Percentiles rank a stretch among this genome's conserved stretches.
phyloP scores from a whole-genome alignment of 2,113 vertebrate genomes.

The Myrmophylax atrothorax region DNA sequence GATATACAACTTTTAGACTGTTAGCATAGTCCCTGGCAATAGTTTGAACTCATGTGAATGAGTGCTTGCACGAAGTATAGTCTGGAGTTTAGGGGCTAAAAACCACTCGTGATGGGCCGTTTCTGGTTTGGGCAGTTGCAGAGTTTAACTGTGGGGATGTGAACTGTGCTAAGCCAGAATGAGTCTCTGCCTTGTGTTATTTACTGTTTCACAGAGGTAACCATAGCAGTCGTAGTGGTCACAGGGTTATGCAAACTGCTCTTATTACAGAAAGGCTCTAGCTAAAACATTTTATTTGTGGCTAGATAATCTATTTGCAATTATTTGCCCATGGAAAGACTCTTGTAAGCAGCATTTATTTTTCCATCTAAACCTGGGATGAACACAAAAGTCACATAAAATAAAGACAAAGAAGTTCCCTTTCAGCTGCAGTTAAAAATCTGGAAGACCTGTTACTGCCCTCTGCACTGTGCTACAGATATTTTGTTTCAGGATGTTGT shows the following conservation, averaged over 20 bases:
- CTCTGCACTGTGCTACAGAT: not conserved
- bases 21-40: not conserved
- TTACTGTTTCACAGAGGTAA: constrained; percentile 14
- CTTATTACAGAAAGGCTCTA: not conserved
- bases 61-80: not conserved
- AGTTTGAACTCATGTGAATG: not conserved
- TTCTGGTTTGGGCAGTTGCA: not conserved
- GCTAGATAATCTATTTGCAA: not conserved
- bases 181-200: not conserved
- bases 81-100: not conserved
- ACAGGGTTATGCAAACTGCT: constrained; percentile 23
- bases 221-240: not conserved
- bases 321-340: not conserved
- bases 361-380: constrained; percentile 19
- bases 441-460: not conserved
- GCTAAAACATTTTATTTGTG: not conserved
- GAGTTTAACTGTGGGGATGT: not conserved
- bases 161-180: not conserved
- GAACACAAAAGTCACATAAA: not conserved
- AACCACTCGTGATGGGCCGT: not conserved
- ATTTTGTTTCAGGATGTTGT: not conserved
- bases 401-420: not conserved
- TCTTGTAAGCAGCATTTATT: not conserved
- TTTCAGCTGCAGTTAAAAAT: not conserved
- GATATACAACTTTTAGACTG: not conserved